Conservation (phyloP, 2,888 invertebrate species). For the Microctonus brassicae region DNA sequence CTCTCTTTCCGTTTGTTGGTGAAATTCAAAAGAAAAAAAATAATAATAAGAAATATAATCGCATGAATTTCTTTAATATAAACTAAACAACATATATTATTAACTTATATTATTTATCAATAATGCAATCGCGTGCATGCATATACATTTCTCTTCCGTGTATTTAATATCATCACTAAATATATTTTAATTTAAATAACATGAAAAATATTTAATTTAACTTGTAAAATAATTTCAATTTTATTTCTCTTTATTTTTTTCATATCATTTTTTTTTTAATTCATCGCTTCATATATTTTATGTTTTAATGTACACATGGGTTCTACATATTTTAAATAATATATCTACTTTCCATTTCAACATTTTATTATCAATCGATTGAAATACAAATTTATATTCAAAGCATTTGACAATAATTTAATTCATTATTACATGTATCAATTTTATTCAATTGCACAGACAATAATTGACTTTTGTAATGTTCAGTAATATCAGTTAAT, state of each 20-base stretch:
- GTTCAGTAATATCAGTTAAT: background rate
- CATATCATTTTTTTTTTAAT: too few species aligned
- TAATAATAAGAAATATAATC: background rate
- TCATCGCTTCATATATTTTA: too few species aligned
- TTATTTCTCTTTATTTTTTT: too few species aligned
- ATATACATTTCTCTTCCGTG: slow-evolving; percentile 3
- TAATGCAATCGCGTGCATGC: slow-evolving; percentile 9
- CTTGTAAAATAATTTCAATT: too few species aligned
- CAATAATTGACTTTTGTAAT: background rate
- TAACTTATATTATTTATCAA: background rate
- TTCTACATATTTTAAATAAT: too few species aligned
- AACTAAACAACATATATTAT: too few species aligned
- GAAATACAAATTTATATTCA: slow-evolving; percentile 12
- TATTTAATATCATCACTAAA: background rate
- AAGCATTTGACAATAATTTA: background rate
- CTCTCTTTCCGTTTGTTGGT: slow-evolving; percentile 16
- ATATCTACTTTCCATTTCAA: slow-evolving; percentile 17
- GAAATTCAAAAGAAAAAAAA: too few species aligned
- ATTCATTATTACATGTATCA: background rate
- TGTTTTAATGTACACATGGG: too few species aligned
- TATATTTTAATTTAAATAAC: too few species aligned
- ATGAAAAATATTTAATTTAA: too few species aligned
- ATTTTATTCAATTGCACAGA: background rate
- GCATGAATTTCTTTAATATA: slow-evolving; percentile 15
- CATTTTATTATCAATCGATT: slow-evolving; percentile 10